Base-by-base conservation (phyloP, 1,140 invertebrate species). In the Drosophila obscura region DNA sequence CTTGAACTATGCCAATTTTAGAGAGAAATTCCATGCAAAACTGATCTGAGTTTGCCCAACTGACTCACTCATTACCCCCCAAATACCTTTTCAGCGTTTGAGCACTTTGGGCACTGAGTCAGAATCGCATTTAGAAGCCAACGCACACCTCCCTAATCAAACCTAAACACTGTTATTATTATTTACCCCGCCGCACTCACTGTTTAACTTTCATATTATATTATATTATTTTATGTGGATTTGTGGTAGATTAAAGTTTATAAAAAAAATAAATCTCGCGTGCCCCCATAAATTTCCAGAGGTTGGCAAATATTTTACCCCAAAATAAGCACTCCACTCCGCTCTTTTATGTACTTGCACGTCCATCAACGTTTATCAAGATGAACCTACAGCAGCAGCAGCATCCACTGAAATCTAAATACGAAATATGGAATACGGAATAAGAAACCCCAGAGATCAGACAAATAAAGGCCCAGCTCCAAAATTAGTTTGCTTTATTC, bases 301-400 rank as follows among this genome's bases (percentile, higher is more conserved):
- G 53, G 48, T 46, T 28, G 72, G 39, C 59, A 75, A 75, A 75
- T 67, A 75, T 66, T 75, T 55, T 39, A 15, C 71, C 48, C 58
- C 28, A 60, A 59, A 74, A 53, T 58, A 31, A 28, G 28, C 28
- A 28, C 7, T 31, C 31, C 8, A 31, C 8, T 9, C 8, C 31
- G 7, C 31, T 19, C 48, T 43, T 67, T 75, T 75, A 75, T 67
- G 62, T 75, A 75, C 73, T 66, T 66, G 39, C 74, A 60, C 24
- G 73, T 75, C 73, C 53, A 41, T 39, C 35, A 39, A 4, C 35
- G 35, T 45, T 75, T 75, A 73, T 73, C 69, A 71, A 28, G 31
- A 79, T 74, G 43, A 24, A 39, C 35, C 19, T 39, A 31, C 28
- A 31, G 8, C 28, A 45, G n/a, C n/a, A 62, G 68, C 73, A 79